These are phyloP conservation scores for Sebastes vulpes DNA, from an alignment of 2,797 vertebrate species.

Conservation along the genomic window DNA sequence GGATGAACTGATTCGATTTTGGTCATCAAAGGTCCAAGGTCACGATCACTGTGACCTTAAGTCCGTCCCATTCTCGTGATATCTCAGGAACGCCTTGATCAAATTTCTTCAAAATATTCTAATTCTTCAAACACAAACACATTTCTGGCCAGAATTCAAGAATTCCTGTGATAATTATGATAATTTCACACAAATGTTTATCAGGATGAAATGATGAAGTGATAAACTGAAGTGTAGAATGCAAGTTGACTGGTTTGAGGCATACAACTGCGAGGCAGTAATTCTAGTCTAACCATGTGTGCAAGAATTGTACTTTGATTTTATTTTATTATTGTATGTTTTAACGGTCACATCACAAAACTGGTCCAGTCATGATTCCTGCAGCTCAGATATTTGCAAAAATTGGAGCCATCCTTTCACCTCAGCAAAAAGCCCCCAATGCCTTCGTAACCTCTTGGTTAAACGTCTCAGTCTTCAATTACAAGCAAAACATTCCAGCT, in stretches of 20 bases:
- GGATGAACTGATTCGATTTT: too few relatives aligned
- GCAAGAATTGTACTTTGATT: not conserved
- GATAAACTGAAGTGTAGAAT: not conserved
- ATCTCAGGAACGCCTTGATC: too few relatives aligned
- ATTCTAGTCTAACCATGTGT: too few relatives aligned
- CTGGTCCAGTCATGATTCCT: not conserved
- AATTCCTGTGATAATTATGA: too few relatives aligned
- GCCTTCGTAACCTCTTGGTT: not conserved
- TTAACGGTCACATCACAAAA: not conserved
- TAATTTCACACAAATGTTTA: rapidly evolving
- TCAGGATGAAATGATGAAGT: not conserved
- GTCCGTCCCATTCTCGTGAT: too few relatives aligned
- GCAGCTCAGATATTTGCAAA: not conserved
- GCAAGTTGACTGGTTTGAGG: not conserved
- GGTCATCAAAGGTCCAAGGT: too few relatives aligned
- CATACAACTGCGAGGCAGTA: not conserved
- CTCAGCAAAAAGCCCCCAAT: not conserved
- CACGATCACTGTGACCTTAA: too few relatives aligned
- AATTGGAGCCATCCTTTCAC: not conserved
- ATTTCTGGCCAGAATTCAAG: rapidly evolving
- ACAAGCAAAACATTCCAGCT: not conserved
- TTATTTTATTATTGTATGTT: not conserved
- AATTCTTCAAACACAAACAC: too few relatives aligned
- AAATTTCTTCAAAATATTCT: too few relatives aligned
- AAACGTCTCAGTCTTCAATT: not conserved